phyloP scores from a whole-genome alignment of 2,113 vertebrate species.

The Pandion haliaetus region DNA sequence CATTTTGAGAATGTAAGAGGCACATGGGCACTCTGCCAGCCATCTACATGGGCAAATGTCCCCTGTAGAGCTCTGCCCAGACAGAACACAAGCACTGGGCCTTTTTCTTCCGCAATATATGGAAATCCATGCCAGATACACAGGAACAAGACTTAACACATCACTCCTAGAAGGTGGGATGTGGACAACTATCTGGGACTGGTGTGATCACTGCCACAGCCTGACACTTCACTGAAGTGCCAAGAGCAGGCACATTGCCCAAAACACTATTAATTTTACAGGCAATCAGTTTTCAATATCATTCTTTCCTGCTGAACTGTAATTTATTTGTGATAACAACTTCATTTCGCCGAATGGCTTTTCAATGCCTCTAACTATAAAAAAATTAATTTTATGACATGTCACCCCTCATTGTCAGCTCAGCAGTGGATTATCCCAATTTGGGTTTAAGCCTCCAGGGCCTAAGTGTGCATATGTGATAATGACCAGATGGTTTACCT shows the following conservation, averaged over 20 bases:
- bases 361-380: background rate
- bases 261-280: constrained; percentile 31
- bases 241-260: background rate
- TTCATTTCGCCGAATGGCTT: background rate
- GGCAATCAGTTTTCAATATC: background rate
- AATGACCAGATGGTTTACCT: constrained; percentile 12
- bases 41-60: background rate
- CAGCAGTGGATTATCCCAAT: constrained; percentile 3
- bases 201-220: background rate
- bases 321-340: constrained; percentile 21
- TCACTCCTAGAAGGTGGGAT: background rate
- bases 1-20: background rate
- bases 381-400: background rate
- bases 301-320: constrained; percentile 7
- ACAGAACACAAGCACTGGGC: background rate
- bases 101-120: background rate
- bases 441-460: background rate
- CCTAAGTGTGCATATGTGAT: background rate
- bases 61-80: background rate
- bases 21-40: fast-evolving
- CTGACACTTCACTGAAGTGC: background rate
- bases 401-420: background rate
- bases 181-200: background rate
- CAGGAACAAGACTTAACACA: background rate
- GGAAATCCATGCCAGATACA: background rate